Evolutionary conservation across 1,140 invertebrate species (phyloP).

Genomic region (Uloborus diversus): DNA sequence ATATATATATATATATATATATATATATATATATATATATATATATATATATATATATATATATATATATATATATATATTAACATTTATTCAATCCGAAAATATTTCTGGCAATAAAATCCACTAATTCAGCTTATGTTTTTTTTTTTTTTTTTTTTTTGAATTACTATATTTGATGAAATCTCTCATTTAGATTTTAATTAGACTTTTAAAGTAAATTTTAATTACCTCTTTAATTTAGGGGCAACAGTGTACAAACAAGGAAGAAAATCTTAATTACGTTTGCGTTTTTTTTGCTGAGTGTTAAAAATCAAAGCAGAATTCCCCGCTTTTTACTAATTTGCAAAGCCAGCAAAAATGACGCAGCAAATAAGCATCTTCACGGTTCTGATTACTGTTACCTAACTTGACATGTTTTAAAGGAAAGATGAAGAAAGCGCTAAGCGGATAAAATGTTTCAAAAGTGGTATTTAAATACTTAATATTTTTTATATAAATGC

Average conservation of each 20-base stretch:
- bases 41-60: no score
- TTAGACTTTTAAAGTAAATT: conserved; percentile 32
- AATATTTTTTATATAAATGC: no score
- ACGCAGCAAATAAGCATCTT: background rate
- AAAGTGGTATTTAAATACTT: no score
- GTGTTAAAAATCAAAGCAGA: conserved; percentile 17
- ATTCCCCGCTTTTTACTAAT: conserved; percentile 1
- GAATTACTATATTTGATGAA: background rate
- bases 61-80: no score
- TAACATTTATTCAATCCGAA: no score
- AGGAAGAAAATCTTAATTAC: conserved; percentile 26
- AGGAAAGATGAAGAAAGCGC: no score
- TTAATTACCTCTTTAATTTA: conserved; percentile 48
- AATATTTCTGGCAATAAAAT: no score
- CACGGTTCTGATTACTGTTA: conserved; percentile 10
- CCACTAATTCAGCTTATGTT: background rate
- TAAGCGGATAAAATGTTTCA: no score
- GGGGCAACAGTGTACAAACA: background rate
- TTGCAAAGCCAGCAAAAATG: background rate
- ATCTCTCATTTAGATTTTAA: conserved; percentile 10
- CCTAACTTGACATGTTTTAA: background rate
- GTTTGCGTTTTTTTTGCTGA: conserved; percentile 34
- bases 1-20: no score
- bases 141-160: background rate
- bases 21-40: no score